Evolutionary conservation across 1,140 invertebrate genomes (phyloP).

Genomic region (Glossosoma conforme): DNA sequence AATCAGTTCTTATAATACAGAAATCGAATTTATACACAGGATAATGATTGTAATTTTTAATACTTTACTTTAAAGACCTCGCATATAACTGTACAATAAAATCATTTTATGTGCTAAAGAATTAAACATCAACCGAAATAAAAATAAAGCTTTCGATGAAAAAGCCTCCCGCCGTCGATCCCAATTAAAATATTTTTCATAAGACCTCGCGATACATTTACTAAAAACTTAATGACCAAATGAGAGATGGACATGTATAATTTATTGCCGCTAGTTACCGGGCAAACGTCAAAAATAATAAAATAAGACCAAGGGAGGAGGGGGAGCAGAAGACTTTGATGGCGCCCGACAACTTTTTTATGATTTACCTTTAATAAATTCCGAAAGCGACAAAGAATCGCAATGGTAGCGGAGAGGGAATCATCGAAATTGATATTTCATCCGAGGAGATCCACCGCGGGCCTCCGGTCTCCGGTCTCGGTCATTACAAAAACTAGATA

Average conservation of each 20-base stretch:
- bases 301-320: constrained; percentile 17
- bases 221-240: no score
- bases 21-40: no score
- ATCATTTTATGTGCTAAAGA: no score
- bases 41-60: no score
- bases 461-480: constrained; percentile 8
- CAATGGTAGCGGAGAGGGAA: constrained; percentile 9
- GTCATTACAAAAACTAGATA: constrained; percentile 26
- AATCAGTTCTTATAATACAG: no score
- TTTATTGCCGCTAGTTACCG: constrained; percentile 22
- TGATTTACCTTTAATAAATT: constrained; percentile 29
- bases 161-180: no score
- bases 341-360: constrained; percentile 29
- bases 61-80: no score
- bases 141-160: no score
- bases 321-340: constrained; percentile 15
- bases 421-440: constrained; percentile 31
- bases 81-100: no score
- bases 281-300: constrained; percentile 28
- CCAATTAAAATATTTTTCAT: no score
- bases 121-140: no score
- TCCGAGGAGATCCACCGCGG: constrained; percentile 1
- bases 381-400: constrained; percentile 25
- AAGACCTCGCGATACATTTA: no score
- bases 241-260: constrained; percentile 10